Evolutionary conservation across 2,888 invertebrate species (phyloP), one percentile per base, ranked within the genome.

Genomic region (Cheilosia urbana): DNA sequence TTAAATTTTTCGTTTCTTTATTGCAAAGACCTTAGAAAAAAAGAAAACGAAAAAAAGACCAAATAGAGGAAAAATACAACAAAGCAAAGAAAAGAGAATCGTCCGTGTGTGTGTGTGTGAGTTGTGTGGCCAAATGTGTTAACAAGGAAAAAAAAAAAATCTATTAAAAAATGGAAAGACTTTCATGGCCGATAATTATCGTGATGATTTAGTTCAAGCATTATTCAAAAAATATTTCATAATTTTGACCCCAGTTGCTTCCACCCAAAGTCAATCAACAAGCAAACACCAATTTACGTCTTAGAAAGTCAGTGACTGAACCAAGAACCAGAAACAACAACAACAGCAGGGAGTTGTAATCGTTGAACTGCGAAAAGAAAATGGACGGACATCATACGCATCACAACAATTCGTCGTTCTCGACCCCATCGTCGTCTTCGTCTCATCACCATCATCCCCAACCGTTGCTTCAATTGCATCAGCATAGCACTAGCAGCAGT

Each of bases 161-260:
- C 37, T 37, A 11, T 37, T 13, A 37, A 37, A 37, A 55, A 79
- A 84, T 68, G 65, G 77, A 79, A 83, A 78, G 73, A 78, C 49
- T 84, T 88, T 80, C 87, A 89, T 89, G 88, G 88, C 88, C 87
- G 88, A 89, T 87, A 88, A 88, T 84, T 87, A 87, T 80, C 77
- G 71, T 62, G 62, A 68, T 81, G 62, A 72, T 68, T 72, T 77
- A 77, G 55, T 69, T 76, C 27, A 73, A 47, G 65, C 57, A 68
- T 72, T 62, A 62, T 58, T 55, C 60, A 49, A 60, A 68, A 55
- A 62, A 73, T 66, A 71, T 79, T 72, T 65, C 65, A 71, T 63
- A 58, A 45, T 72, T 68, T 47, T 68, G 66, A 66, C n/a, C 30
- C 40, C 34, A 58, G 58, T 53, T 53, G 51, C 45, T 76, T 57